Evolutionary conservation across 2,888 invertebrate species (phyloP), one percentile per base, ranked within the genome.

Genomic region (Drosophila setosimentum): DNA sequence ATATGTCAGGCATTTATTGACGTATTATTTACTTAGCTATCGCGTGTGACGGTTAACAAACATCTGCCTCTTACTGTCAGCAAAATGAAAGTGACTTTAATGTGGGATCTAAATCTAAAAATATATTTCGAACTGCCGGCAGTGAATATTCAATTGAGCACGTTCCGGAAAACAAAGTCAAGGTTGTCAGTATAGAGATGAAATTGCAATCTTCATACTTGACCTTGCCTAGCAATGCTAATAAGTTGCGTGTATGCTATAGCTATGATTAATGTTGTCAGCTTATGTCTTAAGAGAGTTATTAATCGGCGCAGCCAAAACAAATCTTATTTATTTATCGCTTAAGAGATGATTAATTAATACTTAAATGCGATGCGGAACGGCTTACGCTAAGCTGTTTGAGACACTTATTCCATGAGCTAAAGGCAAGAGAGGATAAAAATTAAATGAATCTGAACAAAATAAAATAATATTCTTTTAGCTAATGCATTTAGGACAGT

Each of bases 101-200:
- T 62, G 16, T 32, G 35, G 29, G n/a, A 30, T 35, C 49, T n/a
- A 29, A 58, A 51, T 51, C 49, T n/a, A 29, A 58, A 51, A 49
- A 40, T 54, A 48, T 42, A 29, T 54, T 29, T 10, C 49, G 57
- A 24, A 63, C 50, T 55, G 50, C 13, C 40, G 62, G 7, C 48
- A 62, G 40, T 60, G 57, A 67, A 51, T 55, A 59, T 29, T 60
- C 45, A 68, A 65, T 78, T 60, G 59, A 66, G 67, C 63, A 61
- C 67, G 75, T 51, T 33, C 27, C 49, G n/a, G 40, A 32, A 68
- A 78, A 76, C 63, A 75, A 68, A 68, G 75, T 78, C 78, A 78
- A 75, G 75, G 78, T 60, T 65, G 33, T 11, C 40, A 27, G 21
- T 30, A 30, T 45, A 50, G 51, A 40, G 40, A 40, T 68, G 50